Evolutionary conservation across 2,113 vertebrate species (phyloP).

Genomic region (Thamnophis sirtalis): DNA sequence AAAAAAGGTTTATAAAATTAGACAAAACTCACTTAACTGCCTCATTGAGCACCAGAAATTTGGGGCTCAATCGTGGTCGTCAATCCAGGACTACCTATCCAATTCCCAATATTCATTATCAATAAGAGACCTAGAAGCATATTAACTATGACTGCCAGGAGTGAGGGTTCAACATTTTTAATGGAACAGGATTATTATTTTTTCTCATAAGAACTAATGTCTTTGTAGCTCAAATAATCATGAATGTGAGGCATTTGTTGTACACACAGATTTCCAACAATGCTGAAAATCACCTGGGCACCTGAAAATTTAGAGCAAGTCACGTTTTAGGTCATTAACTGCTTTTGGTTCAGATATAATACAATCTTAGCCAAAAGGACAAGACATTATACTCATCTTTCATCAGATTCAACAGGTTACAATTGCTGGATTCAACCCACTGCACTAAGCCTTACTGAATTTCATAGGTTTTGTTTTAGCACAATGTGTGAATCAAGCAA

Average conservation of each 20-base stretch:
- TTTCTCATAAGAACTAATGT: not conserved
- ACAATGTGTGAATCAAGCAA: not conserved
- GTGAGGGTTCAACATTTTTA: not conserved
- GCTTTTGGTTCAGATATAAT: not conserved
- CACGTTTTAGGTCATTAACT: not conserved
- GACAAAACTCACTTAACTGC: too few relatives aligned
- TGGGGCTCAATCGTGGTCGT: too few relatives aligned
- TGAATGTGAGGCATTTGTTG: not conserved
- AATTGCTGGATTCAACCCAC: not conserved
- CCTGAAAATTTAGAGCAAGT: not conserved
- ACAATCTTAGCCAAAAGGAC: not conserved
- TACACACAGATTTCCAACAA: not conserved
- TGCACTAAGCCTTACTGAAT: not conserved
- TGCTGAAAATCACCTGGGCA: not conserved
- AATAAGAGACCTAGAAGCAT: not conserved
- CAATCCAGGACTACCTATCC: too few relatives aligned
- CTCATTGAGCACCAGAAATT: too few relatives aligned
- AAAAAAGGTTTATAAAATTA: too few relatives aligned
- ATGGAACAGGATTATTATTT: not conserved
- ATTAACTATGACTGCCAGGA: not conserved
- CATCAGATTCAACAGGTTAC: not conserved
- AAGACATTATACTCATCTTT: not conserved
- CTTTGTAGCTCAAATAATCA: not conserved
- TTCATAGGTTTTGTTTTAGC: not conserved
- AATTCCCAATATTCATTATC: not conserved